Evolutionary conservation across 2,888 invertebrate species (phyloP), one percentile per base, ranked within the genome.

Genomic region (Lasioglossum calceatum): DNA sequence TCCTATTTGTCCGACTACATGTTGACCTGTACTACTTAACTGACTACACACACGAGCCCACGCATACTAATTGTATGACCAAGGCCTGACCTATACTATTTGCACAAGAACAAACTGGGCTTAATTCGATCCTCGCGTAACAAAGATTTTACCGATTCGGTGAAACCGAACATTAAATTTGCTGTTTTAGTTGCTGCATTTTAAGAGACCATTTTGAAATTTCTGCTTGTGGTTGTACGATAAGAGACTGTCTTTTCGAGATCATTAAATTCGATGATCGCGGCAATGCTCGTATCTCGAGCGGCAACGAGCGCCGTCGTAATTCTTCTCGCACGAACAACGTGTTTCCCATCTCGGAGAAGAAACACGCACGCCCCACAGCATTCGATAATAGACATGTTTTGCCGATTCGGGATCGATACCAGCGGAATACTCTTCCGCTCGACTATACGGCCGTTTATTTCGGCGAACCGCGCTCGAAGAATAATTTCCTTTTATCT

Each of bases 371-470:
- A 27, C 72, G 72, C 64, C 77, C 16, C 42, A 75, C 82, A 3
- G 64, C 50, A 50, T 82, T 54, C 83, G 67, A 78, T 83, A 84
- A 67, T 77, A 64, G 72, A 70, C 64, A 39, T 74, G 74, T 74
- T 82, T 83, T 32, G 58, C 19, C 70, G 78, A 42, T 85, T 74
- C 64, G 47, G 54, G 19, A 39, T 75, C 72, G 74, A 77, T 70
- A 73, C 44, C 10, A 50, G 7, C 32, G 77, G 47, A 58, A 84
- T 58, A 36, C 47, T 71, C 73, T 85, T 44, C 54, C 84, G 74
- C 74, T 75, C 84, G 84, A 84, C 78, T 84, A 61, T 75, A 16
- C 64, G 8, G 54, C 58, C 77, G 70, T 84, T 84, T 84, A 77
- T 84, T 77, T 83, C 74, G 47, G 39, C 75, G 70, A 83, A 61